phyloP scores from a whole-genome alignment of 2,113 vertebrate species.

The Spea bombifrons region DNA sequence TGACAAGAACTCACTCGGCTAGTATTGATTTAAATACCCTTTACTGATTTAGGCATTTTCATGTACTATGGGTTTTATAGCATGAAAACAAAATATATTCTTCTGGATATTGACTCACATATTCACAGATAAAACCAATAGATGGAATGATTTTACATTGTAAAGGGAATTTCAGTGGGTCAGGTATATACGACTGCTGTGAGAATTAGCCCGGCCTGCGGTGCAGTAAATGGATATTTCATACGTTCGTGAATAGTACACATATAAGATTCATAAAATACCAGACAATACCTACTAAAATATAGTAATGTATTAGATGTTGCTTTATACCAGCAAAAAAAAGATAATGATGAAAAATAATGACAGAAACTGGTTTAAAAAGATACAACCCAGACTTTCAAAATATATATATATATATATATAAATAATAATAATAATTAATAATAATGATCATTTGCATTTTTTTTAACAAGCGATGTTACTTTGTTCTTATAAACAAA shows the following conservation, averaged over 20 bases:
- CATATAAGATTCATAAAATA: background rate
- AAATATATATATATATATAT: too few relatives aligned
- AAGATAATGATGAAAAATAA: background rate
- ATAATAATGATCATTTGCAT: constrained; percentile 27
- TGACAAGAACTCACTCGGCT: too few relatives aligned
- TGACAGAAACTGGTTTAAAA: background rate
- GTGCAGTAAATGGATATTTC: background rate
- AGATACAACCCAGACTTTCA: constrained; percentile 6
- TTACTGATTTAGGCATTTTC: too few relatives aligned
- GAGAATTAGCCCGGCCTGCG: background rate
- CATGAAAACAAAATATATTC: too few relatives aligned
- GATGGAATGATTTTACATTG: background rate
- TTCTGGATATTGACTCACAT: background rate
- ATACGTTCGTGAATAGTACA: background rate
- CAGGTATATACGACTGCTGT: background rate
- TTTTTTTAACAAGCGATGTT: background rate
- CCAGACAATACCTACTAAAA: too few relatives aligned
- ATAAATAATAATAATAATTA: background rate
- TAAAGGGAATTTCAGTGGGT: background rate
- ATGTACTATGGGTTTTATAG: too few relatives aligned
- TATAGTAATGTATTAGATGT: too few relatives aligned
- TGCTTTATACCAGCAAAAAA: background rate
- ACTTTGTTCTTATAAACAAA: constrained; percentile 37
- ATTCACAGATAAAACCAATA: background rate
- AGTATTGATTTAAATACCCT: too few relatives aligned